phyloP scores from a whole-genome alignment of 2,888 invertebrate genomes.

The Crossocerus cetratus region DNA sequence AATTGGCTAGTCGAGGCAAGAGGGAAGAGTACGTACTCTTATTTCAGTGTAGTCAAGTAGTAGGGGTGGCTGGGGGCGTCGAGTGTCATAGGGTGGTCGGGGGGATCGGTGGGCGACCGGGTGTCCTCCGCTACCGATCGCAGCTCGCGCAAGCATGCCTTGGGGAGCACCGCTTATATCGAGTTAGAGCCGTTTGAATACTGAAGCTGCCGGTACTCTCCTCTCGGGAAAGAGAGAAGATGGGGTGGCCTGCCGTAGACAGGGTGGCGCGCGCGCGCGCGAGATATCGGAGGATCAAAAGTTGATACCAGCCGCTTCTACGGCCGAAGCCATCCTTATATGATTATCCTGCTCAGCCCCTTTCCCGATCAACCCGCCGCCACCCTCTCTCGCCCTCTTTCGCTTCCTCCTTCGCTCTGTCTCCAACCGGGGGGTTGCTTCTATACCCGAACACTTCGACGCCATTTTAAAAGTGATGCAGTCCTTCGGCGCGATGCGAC shows the following conservation, averaged over 20 bases:
- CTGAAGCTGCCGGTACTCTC: slow-evolving; percentile 49
- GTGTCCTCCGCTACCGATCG: slow-evolving; percentile 48
- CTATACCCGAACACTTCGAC: slow-evolving; percentile 9
- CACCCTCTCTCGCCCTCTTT: neutral
- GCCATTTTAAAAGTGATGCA: slow-evolving; percentile 50
- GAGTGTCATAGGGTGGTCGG: slow-evolving; percentile 20
- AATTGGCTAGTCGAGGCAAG: slow-evolving; percentile 57
- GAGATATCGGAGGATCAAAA: slow-evolving; percentile 68
- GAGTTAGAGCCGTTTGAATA: slow-evolving; percentile 76
- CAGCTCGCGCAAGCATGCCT: slow-evolving; percentile 59
- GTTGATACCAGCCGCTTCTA: slow-evolving; percentile 63
- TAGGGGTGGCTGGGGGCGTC: slow-evolving; percentile 31
- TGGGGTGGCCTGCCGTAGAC: slow-evolving; percentile 7
- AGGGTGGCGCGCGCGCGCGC: slow-evolving; percentile 11
- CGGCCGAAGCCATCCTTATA: slow-evolving; percentile 62
- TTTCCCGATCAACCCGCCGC: neutral
- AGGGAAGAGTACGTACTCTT: slow-evolving; percentile 55
- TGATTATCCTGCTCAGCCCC: slow-evolving; percentile 65
- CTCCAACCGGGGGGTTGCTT: neutral
- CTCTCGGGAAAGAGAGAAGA: neutral
- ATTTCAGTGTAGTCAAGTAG: slow-evolving; percentile 45
- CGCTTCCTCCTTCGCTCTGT: slow-evolving; percentile 30
- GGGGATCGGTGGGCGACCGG: slow-evolving; percentile 24
- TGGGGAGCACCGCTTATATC: slow-evolving; percentile 73
- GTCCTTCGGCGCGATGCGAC: slow-evolving; percentile 52